phyloP scores from a whole-genome alignment of 1,140 invertebrate species.

The Polyergus mexicanus region DNA sequence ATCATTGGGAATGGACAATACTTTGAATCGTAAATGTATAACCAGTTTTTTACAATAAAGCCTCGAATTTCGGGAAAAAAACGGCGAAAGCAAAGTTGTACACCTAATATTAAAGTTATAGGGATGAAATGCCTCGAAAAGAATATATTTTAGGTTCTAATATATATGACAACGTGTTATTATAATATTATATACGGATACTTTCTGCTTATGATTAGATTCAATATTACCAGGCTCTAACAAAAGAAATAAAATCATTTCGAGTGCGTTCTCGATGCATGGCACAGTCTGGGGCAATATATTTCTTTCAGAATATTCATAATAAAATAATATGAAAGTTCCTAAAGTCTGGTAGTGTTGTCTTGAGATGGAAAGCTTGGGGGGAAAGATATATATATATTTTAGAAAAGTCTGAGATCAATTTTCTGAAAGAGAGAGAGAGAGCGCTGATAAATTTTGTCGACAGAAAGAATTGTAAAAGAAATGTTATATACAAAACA shows the following conservation, averaged over 20 bases:
- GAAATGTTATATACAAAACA: not conserved
- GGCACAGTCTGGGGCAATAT: not conserved
- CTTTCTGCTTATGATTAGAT: slow-evolving; percentile 33
- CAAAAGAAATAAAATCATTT: slow-evolving; percentile 23
- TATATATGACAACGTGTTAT: slow-evolving; percentile 20
- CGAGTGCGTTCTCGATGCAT: not conserved
- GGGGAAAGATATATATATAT: slow-evolving; percentile 36
- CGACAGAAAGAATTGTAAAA: slow-evolving; percentile 18
- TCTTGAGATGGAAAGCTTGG: slow-evolving; percentile 13
- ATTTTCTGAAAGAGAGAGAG: not conserved
- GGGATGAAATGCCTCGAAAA: not conserved
- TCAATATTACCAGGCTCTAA: slow-evolving; percentile 14
- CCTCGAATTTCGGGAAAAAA: too few species aligned
- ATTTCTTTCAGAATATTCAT: slow-evolving; percentile 11
- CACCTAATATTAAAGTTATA: slow-evolving; percentile 38
- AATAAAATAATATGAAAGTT: slow-evolving; percentile 40
- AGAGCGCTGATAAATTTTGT: slow-evolving; percentile 23
- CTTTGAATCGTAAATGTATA: too few species aligned
- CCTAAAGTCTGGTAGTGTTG: slow-evolving; percentile 32
- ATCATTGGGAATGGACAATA: too few species aligned
- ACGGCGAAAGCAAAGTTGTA: too few species aligned
- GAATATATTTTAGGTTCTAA: slow-evolving; percentile 36
- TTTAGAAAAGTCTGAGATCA: slow-evolving; percentile 9
- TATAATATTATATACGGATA: slow-evolving; percentile 2
- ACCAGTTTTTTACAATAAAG: too few species aligned